Base-by-base conservation (phyloP, 2,888 invertebrate species). In the Erpobdella octoculata region DNA sequence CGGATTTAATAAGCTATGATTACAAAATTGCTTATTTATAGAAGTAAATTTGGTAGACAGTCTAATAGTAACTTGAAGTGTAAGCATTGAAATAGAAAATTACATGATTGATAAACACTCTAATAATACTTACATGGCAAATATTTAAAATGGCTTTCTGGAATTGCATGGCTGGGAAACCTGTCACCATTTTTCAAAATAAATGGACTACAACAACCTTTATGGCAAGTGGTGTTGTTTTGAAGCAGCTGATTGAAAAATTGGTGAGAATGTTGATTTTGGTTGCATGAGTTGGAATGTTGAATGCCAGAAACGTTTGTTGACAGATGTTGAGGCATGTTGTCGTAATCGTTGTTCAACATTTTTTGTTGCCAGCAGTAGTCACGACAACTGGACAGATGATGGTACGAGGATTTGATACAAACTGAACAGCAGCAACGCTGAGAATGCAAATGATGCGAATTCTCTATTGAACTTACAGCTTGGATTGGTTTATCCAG, bases 391-490 rank as follows among this genome's bases (percentile, higher is more conserved):
- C n/a, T 4, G 25, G 15, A 38, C 35, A 18, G 37, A 35, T 66
- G 35, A 25, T 66, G 36, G 28, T 66, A 38, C 4, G 36, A 38
- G n/a, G 25, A 35, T 1, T 37, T 36, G 25, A 62, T 33, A 31
- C 62, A 62, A 35, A 62, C n/a, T 1, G 62, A 62, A 62, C 62
- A 62, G 18, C 62, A 62, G 62, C 62, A 62, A 31, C 35, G 31
- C 8, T 62, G n/a, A 6, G 62, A 62, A 35, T 62, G 62, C 35
- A 31, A 62, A n/a, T 15, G 62, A 35, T 41, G 46, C 46, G 12
- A n/a, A 41, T 41, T 5, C 53, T 5, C 15, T 28, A 18, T 28
- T 28, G 18, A 12, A 53, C 53, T 21, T n/a, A 0, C 15, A 28
- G n/a, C n/a, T n/a, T n/a, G n/a, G n/a, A n/a, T n/a, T n/a, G n/a